phyloP scores from a whole-genome alignment of 1,140 invertebrate species.

The Temnothorax longispinosus region DNA sequence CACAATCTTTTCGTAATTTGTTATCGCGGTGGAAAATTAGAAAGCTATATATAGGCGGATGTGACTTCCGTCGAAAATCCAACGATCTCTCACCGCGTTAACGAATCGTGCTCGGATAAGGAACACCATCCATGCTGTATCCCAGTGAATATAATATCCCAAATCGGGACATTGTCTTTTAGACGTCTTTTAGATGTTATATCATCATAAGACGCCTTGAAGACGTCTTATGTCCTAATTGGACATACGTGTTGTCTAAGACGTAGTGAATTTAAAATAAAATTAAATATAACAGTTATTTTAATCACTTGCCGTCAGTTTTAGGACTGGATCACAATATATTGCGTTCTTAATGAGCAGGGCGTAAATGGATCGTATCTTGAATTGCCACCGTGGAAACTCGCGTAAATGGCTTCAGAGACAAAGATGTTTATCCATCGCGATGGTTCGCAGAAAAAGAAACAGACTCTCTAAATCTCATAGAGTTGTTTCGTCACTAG shows the following conservation, averaged over 20 bases:
- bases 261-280: no score
- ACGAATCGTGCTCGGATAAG: not conserved
- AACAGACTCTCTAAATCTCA: not conserved
- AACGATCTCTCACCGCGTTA: not conserved
- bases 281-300: not conserved
- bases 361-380: not conserved
- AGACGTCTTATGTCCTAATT: no score
- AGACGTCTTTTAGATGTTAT: no score
- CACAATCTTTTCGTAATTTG: not conserved
- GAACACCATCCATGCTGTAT: not conserved
- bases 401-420: not conserved
- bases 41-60: not conserved
- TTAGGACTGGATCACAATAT: not conserved
- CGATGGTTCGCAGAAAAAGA: not conserved
- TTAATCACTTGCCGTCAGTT: not conserved
- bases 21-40: not conserved
- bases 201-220: no score
- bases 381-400: not conserved
- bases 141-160: no score
- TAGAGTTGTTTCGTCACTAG: no score
- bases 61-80: not conserved
- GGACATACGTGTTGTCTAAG: no score
- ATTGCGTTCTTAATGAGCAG: not conserved
- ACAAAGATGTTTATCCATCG: not conserved
- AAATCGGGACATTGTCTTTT: no score